Base-by-base conservation (phyloP, 2,888 invertebrate genomes). In the Zygaena filipendulae region DNA sequence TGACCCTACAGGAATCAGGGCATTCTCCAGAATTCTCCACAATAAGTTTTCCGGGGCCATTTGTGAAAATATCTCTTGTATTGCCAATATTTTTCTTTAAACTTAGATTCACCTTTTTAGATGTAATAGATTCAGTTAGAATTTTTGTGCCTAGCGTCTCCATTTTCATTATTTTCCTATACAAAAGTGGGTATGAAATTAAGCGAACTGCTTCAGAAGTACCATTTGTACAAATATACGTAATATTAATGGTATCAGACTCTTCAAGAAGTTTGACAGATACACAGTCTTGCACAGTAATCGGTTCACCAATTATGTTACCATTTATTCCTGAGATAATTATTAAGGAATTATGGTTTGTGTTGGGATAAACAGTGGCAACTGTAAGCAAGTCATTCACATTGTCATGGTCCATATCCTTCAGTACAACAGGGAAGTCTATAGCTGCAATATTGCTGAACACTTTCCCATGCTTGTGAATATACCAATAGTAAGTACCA, bases 261-360 rank as follows among this genome's bases (percentile, higher is more conserved):
- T 85, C 75, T 10, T 81, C 72, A 3, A 87, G 59, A 18, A 84
- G 72, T 38, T 83, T 77, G 1, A 87, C 69, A 8, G 81, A 69
- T n/a, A 77, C 52, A 44, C 87, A 87, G 35, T 84, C 83, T 13
- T 75, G 70, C 11, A 87, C 63, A 7, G 71, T 62, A 44, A 86
- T 83, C 2, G 85, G 84, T 36, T 85, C 84, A 3, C 84, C 84
- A 27, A 91, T 74, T 3, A 88, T 77, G 33, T 81, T 79, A 0
- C 92, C 92, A 13, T 79, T 85, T 19, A 81, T 80, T 11, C 91
- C 92, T 16, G 89, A 90, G 31, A 92, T 69, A 28, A 91, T 67
- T 9, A 90, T 67, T 10, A 91, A 56, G 27, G 82, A 81, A 51
- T 87, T 86, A 32, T 84, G 82, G 25, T 79, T 70, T 30, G 62